phyloP scores from a whole-genome alignment of 2,113 vertebrate species.

The Sturnus vulgaris region DNA sequence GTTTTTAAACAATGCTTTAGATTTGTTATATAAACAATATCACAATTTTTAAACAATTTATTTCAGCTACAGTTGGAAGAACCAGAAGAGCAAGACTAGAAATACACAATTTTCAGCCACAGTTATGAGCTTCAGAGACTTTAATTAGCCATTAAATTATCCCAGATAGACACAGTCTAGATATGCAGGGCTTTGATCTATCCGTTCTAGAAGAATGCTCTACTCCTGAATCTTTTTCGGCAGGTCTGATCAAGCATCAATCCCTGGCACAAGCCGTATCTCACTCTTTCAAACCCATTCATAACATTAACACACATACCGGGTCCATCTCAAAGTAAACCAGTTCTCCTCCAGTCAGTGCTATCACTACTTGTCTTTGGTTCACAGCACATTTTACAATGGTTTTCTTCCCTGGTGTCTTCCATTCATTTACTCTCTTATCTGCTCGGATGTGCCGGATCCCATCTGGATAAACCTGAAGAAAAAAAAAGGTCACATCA shows the following conservation, averaged over 20 bases:
- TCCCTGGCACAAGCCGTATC: background rate
- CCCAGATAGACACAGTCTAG: background rate
- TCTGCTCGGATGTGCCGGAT: slow-evolving; percentile 97
- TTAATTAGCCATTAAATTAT: background rate
- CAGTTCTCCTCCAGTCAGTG: slow-evolving; percentile 93
- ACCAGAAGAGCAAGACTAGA: background rate
- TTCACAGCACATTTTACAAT: slow-evolving; percentile 98
- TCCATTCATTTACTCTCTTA: slow-evolving; percentile 99
- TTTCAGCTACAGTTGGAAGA: background rate
- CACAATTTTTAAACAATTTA: background rate
- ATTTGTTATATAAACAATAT: background rate
- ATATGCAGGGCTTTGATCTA: background rate
- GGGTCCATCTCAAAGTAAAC: slow-evolving; percentile 99
- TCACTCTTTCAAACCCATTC: background rate
- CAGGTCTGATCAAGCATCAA: background rate
- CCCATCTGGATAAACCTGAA: slow-evolving; percentile 95
- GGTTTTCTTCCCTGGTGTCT: slow-evolving; percentile 96
- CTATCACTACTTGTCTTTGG: slow-evolving; percentile 98
- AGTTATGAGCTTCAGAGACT: background rate
- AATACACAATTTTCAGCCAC: background rate
- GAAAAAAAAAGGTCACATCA: background rate
- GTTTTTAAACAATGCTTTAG: background rate
- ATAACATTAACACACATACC: slow-evolving; percentile 71
- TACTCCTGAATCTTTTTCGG: background rate
- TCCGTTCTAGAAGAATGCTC: background rate